Conservation (phyloP, 2,113 vertebrate species). For the Thymallus thymallus region DNA sequence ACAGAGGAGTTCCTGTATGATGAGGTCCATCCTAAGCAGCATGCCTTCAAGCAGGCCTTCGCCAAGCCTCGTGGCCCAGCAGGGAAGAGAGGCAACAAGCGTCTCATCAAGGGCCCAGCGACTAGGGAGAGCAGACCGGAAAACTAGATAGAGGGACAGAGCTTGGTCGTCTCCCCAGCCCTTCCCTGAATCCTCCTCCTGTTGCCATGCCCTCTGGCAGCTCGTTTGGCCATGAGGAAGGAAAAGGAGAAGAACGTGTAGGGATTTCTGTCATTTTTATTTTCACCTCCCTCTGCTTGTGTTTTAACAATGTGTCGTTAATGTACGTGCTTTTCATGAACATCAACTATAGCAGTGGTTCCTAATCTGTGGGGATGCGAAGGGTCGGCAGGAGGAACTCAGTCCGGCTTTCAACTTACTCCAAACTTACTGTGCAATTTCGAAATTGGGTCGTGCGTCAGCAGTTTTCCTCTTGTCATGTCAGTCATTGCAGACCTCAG, state of each 20-base stretch:
- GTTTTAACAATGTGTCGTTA: neutral
- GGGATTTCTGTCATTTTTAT: conserved; percentile 25
- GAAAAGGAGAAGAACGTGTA: neutral
- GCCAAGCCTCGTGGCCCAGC: conserved; percentile 94
- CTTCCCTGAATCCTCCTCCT: neutral
- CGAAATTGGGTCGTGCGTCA: too few relatives aligned
- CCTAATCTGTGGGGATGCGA: too few relatives aligned
- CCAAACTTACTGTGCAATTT: too few relatives aligned
- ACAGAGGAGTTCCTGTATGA: conserved; percentile 91
- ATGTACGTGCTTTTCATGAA: neutral
- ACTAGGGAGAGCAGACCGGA: conserved; percentile 78
- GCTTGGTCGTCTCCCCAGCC: conserved; percentile 10
- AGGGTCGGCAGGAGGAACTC: too few relatives aligned
- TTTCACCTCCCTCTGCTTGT: conserved; percentile 23
- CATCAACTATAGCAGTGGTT: neutral
- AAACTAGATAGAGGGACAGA: conserved; percentile 40
- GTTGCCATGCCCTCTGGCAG: neutral
- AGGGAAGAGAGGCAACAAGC: conserved; percentile 95
- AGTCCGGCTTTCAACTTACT: too few relatives aligned
- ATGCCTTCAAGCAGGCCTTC: conserved; percentile 92
- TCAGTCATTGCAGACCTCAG: too few relatives aligned
- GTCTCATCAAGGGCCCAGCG: conserved; percentile 85
- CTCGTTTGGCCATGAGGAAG: conserved; percentile 8
- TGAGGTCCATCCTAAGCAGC: conserved; percentile 95
- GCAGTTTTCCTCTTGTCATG: too few relatives aligned